These are phyloP conservation scores for Ernsta delagoae DNA, from an alignment of 2,888 invertebrate genomes.

Conservation along the genomic window DNA sequence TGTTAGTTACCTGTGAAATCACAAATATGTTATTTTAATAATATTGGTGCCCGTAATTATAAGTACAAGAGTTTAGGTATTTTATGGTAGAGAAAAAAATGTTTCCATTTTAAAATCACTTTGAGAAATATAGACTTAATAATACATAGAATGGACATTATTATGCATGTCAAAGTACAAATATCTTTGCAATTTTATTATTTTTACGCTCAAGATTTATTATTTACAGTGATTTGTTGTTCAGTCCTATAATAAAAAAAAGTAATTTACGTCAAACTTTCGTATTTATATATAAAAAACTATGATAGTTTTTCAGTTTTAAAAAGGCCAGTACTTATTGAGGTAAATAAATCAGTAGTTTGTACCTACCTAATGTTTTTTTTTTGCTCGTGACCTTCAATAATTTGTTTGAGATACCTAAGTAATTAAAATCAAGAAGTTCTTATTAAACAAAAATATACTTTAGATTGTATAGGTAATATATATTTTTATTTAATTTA, in stretches of 20 bases:
- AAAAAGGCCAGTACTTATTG: too few relatives aligned
- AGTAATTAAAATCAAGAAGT: too few relatives aligned
- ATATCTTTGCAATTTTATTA: background rate
- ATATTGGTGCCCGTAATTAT: slow-evolving; percentile 62
- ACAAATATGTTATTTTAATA: slow-evolving; percentile 54
- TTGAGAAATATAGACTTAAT: slow-evolving; percentile 29
- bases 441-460: too few relatives aligned
- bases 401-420: too few relatives aligned
- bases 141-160: slow-evolving; percentile 11
- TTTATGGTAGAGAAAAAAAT: slow-evolving; percentile 30
- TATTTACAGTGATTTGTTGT: background rate
- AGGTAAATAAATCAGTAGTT: too few relatives aligned
- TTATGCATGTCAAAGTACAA: slow-evolving; percentile 4
- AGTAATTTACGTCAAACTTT: too few relatives aligned
- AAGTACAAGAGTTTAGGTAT: slow-evolving; percentile 38
- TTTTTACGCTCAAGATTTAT: background rate
- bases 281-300: too few relatives aligned
- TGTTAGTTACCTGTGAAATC: slow-evolving; percentile 75
- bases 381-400: too few relatives aligned
- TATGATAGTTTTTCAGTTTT: too few relatives aligned
- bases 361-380: too few relatives aligned
- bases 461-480: too few relatives aligned
- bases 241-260: background rate
- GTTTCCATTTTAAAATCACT: slow-evolving; percentile 12
- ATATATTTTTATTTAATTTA: too few relatives aligned